These are phyloP conservation scores for Cirrhinus molitorella DNA, from an alignment of 2,797 vertebrate species.

Conservation along the genomic window DNA sequence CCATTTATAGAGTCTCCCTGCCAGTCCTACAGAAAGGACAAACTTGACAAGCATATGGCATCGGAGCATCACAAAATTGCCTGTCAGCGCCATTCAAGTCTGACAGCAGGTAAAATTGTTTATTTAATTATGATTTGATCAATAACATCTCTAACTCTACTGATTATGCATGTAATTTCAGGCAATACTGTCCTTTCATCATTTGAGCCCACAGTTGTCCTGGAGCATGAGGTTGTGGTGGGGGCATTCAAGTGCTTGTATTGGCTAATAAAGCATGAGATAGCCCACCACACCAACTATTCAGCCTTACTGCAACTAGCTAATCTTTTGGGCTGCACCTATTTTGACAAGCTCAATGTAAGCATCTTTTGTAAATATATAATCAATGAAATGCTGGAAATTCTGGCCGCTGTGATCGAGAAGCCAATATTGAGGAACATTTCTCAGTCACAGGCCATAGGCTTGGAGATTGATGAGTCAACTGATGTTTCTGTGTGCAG, in stretches of 20 bases:
- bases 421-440: background rate
- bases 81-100: background rate
- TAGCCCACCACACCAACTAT: constrained; percentile 43
- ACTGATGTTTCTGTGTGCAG: too few relatives aligned
- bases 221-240: constrained; percentile 27
- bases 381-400: too few relatives aligned
- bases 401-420: background rate
- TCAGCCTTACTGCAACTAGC: background rate
- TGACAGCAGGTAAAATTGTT: background rate
- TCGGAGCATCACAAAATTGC: constrained; percentile 4
- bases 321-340: background rate
- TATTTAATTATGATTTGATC: background rate
- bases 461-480: too few relatives aligned
- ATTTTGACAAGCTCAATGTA: constrained; percentile 1
- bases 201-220: constrained; percentile 26
- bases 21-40: constrained; percentile 7
- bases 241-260: constrained; percentile 28
- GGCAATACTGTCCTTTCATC: background rate
- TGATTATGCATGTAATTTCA: too few relatives aligned
- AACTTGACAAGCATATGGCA: constrained; percentile 22
- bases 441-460: too few relatives aligned
- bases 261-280: constrained; percentile 39
- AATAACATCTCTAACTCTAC: background rate
- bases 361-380: background rate
- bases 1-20: constrained; percentile 18